phyloP scores from a whole-genome alignment of 2,888 invertebrate species.

The Torymus aiolomorphi region DNA sequence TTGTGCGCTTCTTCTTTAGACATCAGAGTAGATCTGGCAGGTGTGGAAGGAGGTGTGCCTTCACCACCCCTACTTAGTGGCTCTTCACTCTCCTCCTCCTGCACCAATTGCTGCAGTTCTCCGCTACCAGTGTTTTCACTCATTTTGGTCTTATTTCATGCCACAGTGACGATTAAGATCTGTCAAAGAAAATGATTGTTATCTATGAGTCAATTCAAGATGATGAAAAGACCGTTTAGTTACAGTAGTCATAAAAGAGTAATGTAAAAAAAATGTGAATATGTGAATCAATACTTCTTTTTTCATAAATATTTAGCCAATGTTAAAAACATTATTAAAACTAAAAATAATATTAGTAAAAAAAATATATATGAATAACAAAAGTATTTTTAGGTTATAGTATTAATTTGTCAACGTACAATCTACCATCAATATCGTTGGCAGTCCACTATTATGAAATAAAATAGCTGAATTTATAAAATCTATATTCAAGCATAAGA shows the following conservation, averaged over 20 bases:
- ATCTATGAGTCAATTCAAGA: not conserved
- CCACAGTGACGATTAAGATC: not conserved
- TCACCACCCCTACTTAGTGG: constrained; percentile 71
- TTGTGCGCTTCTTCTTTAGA: constrained; percentile 69
- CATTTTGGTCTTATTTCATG: constrained; percentile 64
- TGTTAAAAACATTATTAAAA: not conserved
- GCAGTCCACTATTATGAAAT: too few species aligned
- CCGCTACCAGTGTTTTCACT: constrained; percentile 73
- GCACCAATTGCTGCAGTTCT: constrained; percentile 75
- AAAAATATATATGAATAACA: not conserved
- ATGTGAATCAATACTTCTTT: too few species aligned
- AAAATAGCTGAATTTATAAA: too few species aligned
- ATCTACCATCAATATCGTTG: constrained; percentile 5
- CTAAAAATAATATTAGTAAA: not conserved
- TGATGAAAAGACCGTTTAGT: too few species aligned
- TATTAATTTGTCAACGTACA: constrained; percentile 31
- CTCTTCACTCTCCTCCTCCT: constrained; percentile 75
- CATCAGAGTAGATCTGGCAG: constrained; percentile 69
- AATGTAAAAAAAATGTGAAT: too few species aligned
- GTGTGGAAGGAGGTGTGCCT: constrained; percentile 75
- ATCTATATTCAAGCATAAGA: too few species aligned
- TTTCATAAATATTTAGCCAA: too few species aligned
- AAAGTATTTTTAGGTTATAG: constrained; percentile 13
- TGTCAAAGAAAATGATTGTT: constrained; percentile 4
- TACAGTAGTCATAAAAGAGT: too few species aligned